These are phyloP conservation scores for Hipparchia sbordonii DNA, from an alignment of 2,888 invertebrate genomes.

Conservation along the genomic window DNA sequence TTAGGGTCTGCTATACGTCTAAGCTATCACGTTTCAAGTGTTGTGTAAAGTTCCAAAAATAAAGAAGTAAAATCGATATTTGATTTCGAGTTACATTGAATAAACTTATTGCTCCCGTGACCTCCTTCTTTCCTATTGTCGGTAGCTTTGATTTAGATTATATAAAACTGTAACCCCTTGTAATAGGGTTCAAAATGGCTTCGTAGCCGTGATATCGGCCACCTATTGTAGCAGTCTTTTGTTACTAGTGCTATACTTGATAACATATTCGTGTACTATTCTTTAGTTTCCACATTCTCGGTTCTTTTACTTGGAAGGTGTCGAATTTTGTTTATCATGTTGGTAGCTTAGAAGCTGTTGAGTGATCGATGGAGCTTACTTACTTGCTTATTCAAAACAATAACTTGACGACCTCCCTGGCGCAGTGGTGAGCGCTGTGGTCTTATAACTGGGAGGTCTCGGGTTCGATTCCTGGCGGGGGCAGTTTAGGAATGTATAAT, in stretches of 20 bases:
- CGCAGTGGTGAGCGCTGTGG: too few relatives aligned
- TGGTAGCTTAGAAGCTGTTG: neutral
- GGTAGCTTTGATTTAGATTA: conserved; percentile 20
- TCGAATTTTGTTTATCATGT: conserved; percentile 21
- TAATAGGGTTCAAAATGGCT: conserved; percentile 30
- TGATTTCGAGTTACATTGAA: conserved; percentile 43
- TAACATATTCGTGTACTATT: conserved; percentile 22
- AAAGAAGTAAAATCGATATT: conserved; percentile 43
- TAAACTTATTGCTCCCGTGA: conserved; percentile 51
- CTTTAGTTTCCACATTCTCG: conserved; percentile 23
- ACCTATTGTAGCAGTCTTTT: conserved; percentile 46
- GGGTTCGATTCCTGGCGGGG: too few relatives aligned
- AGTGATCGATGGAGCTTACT: conserved; percentile 1
- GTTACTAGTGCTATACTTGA: conserved; percentile 32
- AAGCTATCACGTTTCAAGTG: neutral
- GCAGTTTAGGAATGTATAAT: too few relatives aligned
- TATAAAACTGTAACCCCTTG: conserved; percentile 20
- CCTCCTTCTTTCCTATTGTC: conserved; percentile 54
- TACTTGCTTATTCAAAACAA: neutral
- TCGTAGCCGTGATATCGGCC: conserved; percentile 36
- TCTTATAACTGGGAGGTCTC: too few relatives aligned
- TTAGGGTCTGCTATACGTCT: too few relatives aligned
- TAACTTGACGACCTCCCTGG: neutral
- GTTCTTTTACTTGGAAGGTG: conserved; percentile 33
- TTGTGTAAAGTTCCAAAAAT: conserved; percentile 22